Evolutionary conservation across 2,888 invertebrate species (phyloP), one percentile per base, ranked within the genome.

Genomic region (Leptinotarsa rubiginosa): DNA sequence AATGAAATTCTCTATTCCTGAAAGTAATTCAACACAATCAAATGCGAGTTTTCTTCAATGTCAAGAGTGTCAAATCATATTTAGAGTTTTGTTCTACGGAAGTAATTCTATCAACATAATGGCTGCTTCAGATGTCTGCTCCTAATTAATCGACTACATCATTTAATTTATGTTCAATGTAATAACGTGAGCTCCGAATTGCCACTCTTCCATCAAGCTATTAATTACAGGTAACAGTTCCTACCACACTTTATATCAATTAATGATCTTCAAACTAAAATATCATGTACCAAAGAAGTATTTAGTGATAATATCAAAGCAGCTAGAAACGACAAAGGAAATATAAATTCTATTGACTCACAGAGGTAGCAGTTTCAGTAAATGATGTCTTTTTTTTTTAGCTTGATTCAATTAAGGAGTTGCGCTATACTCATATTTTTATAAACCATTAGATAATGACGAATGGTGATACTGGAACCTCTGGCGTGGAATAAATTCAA

Each of bases 241-340:
- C 25, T 69, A 65, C 65, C 49, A 65, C 69, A 73, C 65, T 65
- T 69, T 15, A 73, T 73, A 69, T 69, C 69, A 73, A 73, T 65
- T 73, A 73, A 73, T 65, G 65, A 25, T 69, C 18, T 31, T 25
- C 22, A 12, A 73, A 73, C 73, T 69, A 59, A 69, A 73, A 69
- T 73, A 66, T 69, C 65, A 65, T 59, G 68, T 69, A 69, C 69
- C 69, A 65, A 47, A 73, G 65, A 49, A 73, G 69, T 69, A 73
- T 69, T 73, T 69, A 73, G 65, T 73, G 69, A 64, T 67, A 73
- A 65, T 64, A 69, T 73, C 69, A 73, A 69, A 73, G 73, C 69
- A 65, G 22, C 59, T 56, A 65, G 65, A 18, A 69, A 69, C 65
- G 69, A 73, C 73, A 73, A 73, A 69, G 73, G 65, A 73, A 69